phyloP scores from a whole-genome alignment of 2,797 vertebrate species.

The Pagetopsis macropterus region DNA sequence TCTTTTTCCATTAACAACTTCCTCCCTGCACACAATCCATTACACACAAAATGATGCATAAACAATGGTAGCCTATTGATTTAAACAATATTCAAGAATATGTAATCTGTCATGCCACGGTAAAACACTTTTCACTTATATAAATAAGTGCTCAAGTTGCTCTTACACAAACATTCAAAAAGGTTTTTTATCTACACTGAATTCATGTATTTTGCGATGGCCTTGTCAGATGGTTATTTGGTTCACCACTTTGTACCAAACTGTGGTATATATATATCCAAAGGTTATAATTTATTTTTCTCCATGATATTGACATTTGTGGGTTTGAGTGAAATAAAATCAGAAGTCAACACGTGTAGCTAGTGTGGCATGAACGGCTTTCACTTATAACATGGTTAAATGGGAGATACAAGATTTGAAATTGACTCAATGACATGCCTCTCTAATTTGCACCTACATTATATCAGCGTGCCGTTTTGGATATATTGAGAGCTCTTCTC shows the following conservation, averaged over 20 bases:
- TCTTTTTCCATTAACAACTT: no score
- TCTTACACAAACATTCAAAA: neutral
- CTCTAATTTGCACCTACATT: conserved; percentile 56
- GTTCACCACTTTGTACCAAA: conserved; percentile 1
- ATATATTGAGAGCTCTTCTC: conserved; percentile 65
- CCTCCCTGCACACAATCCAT: no score
- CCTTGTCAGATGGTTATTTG: neutral
- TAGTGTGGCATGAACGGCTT: conserved; percentile 3
- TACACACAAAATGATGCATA: no score
- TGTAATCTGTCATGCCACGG: no score
- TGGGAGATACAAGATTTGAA: conserved; percentile 30
- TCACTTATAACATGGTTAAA: conserved; percentile 25
- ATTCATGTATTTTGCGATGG: neutral
- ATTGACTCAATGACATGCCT: conserved; percentile 43
- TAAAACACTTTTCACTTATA: no score
- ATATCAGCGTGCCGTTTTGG: conserved; percentile 41
- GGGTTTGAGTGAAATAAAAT: neutral
- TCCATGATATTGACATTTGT: neutral
- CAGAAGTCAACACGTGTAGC: neutral
- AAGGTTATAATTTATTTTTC: no score
- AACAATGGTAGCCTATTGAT: no score
- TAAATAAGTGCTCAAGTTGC: no score
- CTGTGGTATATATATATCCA: neutral
- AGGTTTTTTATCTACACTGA: conserved; percentile 4
- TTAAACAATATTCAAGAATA: no score